phyloP scores from a whole-genome alignment of 2,888 invertebrate genomes.

The Drosophila recens region DNA sequence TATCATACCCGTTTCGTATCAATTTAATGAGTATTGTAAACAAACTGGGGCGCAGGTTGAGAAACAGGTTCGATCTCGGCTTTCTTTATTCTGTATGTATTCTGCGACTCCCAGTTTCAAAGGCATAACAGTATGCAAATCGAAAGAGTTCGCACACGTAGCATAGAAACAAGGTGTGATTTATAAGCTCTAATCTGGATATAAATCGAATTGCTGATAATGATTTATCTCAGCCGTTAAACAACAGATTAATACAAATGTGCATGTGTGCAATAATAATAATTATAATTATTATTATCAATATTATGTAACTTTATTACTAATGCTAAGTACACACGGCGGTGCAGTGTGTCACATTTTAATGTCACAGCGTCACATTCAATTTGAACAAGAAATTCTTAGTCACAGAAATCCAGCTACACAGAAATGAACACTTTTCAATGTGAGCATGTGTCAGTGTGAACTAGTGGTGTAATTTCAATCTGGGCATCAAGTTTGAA shows the following conservation, averaged over 20 bases:
- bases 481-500: too few relatives aligned
- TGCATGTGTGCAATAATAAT: not conserved
- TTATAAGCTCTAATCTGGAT: constrained; percentile 1
- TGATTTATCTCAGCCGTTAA: not conserved
- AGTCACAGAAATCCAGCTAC: too few relatives aligned
- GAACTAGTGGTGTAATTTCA: too few relatives aligned
- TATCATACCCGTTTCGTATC: constrained; percentile 1
- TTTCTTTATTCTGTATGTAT: constrained; percentile 54
- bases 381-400: not conserved
- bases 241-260: not conserved
- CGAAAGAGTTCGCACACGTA: constrained; percentile 15
- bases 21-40: constrained; percentile 6
- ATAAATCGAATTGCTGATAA: not conserved
- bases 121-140: constrained; percentile 27
- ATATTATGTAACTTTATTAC: not conserved
- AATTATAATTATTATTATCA: not conserved
- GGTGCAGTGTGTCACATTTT: not conserved
- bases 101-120: constrained; percentile 15
- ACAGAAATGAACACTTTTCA: too few relatives aligned
- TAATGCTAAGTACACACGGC: not conserved
- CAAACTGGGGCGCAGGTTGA: constrained; percentile 27
- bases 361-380: not conserved
- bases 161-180: constrained; percentile 12
- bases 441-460: not conserved
- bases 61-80: constrained; percentile 63